phyloP scores from a whole-genome alignment of 1,140 invertebrate species.

The Ganaspis sp. region DNA sequence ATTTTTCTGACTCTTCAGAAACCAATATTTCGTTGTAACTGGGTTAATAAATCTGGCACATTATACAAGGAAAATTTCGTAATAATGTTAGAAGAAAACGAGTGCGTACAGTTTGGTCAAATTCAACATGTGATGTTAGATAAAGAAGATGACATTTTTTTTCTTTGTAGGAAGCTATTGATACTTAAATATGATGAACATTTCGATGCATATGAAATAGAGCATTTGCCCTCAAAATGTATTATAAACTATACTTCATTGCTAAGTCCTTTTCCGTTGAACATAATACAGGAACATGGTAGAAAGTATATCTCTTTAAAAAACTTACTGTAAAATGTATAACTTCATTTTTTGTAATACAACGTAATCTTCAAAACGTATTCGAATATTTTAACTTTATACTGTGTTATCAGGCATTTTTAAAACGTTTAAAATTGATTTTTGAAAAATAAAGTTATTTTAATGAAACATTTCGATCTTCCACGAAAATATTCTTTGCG shows the following conservation, averaged over 20 bases:
- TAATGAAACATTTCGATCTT: too few species aligned
- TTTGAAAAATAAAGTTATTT: too few species aligned
- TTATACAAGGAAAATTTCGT: not conserved
- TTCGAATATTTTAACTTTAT: too few species aligned
- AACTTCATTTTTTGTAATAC: not conserved
- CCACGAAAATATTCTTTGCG: too few species aligned
- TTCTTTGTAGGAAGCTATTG: not conserved
- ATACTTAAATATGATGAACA: not conserved
- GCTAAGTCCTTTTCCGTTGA: not conserved
- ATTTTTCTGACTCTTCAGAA: not conserved
- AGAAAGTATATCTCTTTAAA: not conserved
- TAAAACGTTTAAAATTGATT: too few species aligned
- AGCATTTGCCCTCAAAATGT: not conserved
- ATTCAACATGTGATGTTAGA: not conserved
- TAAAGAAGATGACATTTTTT: not conserved
- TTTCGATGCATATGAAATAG: not conserved
- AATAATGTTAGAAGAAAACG: not conserved
- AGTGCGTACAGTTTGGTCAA: not conserved
- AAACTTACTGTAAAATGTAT: not conserved
- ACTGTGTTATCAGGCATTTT: too few species aligned
- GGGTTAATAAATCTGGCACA: not conserved
- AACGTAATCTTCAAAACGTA: too few species aligned
- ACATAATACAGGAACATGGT: not conserved
- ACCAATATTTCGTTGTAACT: not conserved
- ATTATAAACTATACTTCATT: not conserved